Conservation (phyloP, 2,888 invertebrate genomes). For the Rhyacophila evoluta region DNA sequence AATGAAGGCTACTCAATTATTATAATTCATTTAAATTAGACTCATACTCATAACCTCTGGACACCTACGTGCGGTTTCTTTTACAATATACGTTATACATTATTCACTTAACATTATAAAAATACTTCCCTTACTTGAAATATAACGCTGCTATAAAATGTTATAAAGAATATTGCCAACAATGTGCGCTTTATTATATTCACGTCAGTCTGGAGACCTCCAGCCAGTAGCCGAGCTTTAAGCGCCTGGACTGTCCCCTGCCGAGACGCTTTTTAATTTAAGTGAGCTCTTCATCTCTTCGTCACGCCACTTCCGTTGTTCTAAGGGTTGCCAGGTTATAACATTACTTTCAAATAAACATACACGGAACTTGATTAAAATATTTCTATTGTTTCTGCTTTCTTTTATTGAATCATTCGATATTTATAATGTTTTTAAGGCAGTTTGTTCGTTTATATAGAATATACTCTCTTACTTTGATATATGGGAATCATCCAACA, state of each 20-base stretch:
- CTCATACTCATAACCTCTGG: no score
- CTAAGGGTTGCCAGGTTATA: not conserved
- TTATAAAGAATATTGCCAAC: not conserved
- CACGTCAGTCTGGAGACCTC: not conserved
- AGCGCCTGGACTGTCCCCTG: not conserved
- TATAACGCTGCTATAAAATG: not conserved
- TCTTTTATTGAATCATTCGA: no score
- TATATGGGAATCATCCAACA: no score
- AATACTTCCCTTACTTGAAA: not conserved
- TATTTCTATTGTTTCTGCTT: no score
- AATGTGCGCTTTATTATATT: not conserved
- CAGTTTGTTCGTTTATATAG: no score
- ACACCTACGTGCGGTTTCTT: no score
- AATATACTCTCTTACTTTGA: no score
- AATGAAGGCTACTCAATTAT: no score
- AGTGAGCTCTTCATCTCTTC: conserved; percentile 34
- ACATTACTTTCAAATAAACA: no score
- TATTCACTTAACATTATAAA: not conserved
- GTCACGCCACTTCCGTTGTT: conserved; percentile 30
- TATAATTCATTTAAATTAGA: no score
- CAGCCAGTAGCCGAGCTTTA: not conserved
- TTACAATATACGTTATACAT: not conserved
- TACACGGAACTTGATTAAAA: no score
- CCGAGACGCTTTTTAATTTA: conserved; percentile 38
- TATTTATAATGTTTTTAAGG: no score